Evolutionary conservation across 1,140 invertebrate genomes (phyloP), one percentile per base, ranked within the genome.

Genomic region (Eriocheir sinensis): DNA sequence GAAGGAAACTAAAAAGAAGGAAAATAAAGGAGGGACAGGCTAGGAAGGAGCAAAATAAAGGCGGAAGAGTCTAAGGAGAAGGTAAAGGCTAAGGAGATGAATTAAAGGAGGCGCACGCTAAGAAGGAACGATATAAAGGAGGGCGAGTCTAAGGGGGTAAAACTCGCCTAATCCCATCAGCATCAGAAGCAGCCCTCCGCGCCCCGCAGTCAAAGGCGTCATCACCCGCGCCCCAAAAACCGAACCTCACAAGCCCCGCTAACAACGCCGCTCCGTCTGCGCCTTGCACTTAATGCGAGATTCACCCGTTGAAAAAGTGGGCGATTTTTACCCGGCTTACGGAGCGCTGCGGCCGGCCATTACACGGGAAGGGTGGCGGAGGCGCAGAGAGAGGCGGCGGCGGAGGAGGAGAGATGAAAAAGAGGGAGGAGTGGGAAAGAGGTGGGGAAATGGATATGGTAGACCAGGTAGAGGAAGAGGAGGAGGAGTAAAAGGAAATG

Each of bases 261-360:
- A 93, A 93, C 53, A 93, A 93, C 48, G 48, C 41, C 83, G 83
- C 60, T 93, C 12, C 48, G 44, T 88, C 27, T 41, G 90, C 6
- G 38, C 44, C 32, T 88, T 88, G 92, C 44, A 88, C 83, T 93
- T 93, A 93, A 93, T 88, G 92, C 32, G 92, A 40, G 92, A 93
- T 93, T 93, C 92, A 72, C 92, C 92, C 44, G 44, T 88, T 93
- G 92, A 93, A 89, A 93, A 93, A 88, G 83, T 48, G 92, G 40
- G 34, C 27, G 83, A 88, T 93, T 93, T 88, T 88, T 93, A 27
- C 15, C 2, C 44, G 83, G 92, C 53, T 93, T 93, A 72, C n/a
- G n/a, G 4, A 93, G 80, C 21, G 41, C 1, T 44, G 41, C 32
- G 30, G 83, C 36, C 8, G 36, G 34, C n/a, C n/a, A 36, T 30